Conservation (phyloP, 2,797 vertebrate species). For the Malurus leucopterus region DNA sequence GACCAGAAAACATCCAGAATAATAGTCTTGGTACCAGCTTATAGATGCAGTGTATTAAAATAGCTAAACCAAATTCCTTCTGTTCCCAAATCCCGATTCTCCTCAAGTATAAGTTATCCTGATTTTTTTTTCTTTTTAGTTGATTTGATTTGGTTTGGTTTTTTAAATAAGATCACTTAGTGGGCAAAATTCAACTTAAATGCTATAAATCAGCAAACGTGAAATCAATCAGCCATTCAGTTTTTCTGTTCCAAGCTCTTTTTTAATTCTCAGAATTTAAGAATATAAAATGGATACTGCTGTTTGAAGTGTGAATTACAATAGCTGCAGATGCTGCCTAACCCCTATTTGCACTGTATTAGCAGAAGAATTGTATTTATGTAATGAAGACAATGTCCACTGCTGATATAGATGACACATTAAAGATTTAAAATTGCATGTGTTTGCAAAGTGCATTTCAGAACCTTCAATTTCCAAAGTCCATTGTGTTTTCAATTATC, state of each 20-base stretch:
- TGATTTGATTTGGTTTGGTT: neutral
- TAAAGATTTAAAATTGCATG: conserved; percentile 53
- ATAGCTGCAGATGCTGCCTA: conserved; percentile 37
- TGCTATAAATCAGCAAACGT: neutral
- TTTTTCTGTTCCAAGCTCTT: neutral
- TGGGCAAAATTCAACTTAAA: neutral
- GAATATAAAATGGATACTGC: neutral
- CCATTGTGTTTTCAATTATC: conserved; percentile 64
- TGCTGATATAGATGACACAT: conserved; percentile 46
- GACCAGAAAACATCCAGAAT: conserved; percentile 59
- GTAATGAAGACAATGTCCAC: conserved; percentile 43
- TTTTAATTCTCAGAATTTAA: conserved; percentile 11
- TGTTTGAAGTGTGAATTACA: conserved; percentile 19
- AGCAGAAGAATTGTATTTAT: conserved; percentile 47
- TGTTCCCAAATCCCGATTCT: neutral
- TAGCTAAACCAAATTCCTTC: neutral
- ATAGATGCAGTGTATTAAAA: conserved; percentile 21
- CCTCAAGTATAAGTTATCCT: neutral
- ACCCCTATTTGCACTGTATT: conserved; percentile 42
- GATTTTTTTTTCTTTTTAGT: neutral
- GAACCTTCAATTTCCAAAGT: conserved; percentile 41
- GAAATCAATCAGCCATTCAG: neutral
- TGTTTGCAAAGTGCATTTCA: conserved; percentile 44
- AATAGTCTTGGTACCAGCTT: conserved; percentile 28
- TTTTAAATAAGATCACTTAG: neutral